Conservation (phyloP, 2,797 vertebrate species). For the Balearica regulorum region DNA sequence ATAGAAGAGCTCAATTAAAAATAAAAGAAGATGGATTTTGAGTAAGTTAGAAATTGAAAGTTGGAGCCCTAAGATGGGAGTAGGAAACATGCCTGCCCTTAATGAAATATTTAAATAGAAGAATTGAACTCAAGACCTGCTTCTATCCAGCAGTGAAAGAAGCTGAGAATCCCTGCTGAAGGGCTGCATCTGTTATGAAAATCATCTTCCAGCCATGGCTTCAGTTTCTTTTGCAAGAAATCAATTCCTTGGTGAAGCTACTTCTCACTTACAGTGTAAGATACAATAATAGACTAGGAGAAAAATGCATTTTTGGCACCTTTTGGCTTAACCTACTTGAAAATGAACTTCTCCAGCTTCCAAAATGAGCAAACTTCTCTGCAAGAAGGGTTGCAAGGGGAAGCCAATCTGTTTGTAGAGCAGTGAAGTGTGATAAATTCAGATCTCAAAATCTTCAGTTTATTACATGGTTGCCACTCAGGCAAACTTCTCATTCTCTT, state of each 20-base stretch:
- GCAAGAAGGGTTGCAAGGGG: constrained; percentile 30
- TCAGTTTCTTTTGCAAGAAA: constrained; percentile 53
- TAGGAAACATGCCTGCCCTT: not conserved
- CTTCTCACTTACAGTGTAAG: constrained; percentile 67
- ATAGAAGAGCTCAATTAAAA: not conserved
- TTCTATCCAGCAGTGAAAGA: constrained; percentile 50
- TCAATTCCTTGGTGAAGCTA: constrained; percentile 61
- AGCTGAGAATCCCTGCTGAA: constrained; percentile 57
- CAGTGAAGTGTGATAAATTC: constrained; percentile 13
- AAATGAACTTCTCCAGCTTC: constrained; percentile 48
- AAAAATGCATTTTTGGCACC: constrained; percentile 65
- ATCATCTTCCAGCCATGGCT: constrained; percentile 50
- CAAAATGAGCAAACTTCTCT: constrained; percentile 45
- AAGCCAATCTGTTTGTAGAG: constrained; percentile 40
- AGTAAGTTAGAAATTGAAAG: not conserved
- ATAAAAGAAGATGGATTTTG: not conserved
- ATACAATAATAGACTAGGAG: constrained; percentile 65
- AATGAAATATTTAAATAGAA: constrained; percentile 59
- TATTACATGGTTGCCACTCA: not conserved
- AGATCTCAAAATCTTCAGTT: not conserved
- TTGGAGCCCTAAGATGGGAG: not conserved
- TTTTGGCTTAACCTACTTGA: constrained; percentile 70
- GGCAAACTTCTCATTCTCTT: not conserved
- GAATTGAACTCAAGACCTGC: constrained; percentile 41
- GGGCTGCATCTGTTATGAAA: constrained; percentile 60